Conservation (phyloP, 2,797 vertebrate genomes). For the Delichon dasypus region DNA sequence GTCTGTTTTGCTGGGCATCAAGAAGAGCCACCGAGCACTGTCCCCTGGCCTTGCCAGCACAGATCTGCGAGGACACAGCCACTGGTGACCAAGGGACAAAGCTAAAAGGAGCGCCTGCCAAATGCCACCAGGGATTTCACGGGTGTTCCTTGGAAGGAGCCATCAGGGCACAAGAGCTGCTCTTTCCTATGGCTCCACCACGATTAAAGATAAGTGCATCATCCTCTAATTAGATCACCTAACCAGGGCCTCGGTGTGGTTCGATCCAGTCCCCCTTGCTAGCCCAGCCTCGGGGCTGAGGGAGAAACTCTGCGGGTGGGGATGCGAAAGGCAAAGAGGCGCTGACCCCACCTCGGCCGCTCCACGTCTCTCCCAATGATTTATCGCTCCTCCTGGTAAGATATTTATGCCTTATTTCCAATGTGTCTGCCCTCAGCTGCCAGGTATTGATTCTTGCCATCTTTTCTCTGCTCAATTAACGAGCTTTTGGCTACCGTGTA, state of each 20-base stretch:
- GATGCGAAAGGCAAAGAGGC: not conserved
- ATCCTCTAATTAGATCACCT: not conserved
- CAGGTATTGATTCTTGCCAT: not conserved
- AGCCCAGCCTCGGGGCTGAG: not conserved
- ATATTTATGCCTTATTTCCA: conserved; percentile 52
- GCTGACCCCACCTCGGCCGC: not conserved
- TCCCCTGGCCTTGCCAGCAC: fast-evolving
- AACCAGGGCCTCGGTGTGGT: not conserved
- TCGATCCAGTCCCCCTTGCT: not conserved
- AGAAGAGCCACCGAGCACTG: not conserved
- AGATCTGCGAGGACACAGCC: fast-evolving
- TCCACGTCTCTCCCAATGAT: fast-evolving
- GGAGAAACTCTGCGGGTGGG: not conserved
- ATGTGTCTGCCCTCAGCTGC: not conserved
- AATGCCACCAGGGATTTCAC: not conserved
- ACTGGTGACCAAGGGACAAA: not conserved
- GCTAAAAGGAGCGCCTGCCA: not conserved
- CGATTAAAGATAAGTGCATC: not conserved
- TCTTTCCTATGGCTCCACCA: fast-evolving
- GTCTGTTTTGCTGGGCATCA: not conserved
- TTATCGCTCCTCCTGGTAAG: not conserved
- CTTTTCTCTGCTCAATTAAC: not conserved
- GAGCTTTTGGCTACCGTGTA: not conserved
- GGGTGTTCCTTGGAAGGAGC: not conserved
- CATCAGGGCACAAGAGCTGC: not conserved